Conservation (phyloP, 2,113 vertebrate species). For the Opisthocomus hoazin region DNA sequence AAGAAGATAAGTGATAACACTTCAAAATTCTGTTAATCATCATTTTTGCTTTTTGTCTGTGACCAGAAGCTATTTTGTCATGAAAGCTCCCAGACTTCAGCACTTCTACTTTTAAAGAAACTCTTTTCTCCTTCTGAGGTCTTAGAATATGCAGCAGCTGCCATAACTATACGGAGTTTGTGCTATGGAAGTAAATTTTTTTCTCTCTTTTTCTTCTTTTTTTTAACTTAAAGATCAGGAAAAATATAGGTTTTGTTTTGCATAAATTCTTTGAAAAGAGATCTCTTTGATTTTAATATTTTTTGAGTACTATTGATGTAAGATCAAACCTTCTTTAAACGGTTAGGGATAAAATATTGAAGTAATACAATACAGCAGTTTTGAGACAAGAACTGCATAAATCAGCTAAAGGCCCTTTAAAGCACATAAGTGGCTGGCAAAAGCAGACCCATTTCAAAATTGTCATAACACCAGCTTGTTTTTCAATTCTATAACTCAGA, state of each 20-base stretch:
- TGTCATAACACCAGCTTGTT: conserved; percentile 60
- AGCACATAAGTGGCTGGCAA: conserved; percentile 40
- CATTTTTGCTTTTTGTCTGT: conserved; percentile 14
- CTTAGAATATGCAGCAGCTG: conserved; percentile 19
- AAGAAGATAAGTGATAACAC: not conserved
- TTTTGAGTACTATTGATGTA: conserved; percentile 49
- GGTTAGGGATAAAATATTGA: conserved; percentile 60
- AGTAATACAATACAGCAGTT: conserved; percentile 65
- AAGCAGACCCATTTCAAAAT: conserved; percentile 46
- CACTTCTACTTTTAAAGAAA: not conserved
- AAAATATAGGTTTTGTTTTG: conserved; percentile 45
- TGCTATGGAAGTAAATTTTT: not conserved
- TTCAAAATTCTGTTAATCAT: not conserved
- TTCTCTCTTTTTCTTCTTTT: not conserved
- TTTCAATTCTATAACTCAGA: conserved; percentile 56
- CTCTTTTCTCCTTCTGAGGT: not conserved
- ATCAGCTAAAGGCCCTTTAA: conserved; percentile 59
- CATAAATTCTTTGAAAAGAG: conserved; percentile 47
- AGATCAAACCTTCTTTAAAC: conserved; percentile 63
- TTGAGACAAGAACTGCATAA: conserved; percentile 58
- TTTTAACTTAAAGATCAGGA: not conserved
- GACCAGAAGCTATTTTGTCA: conserved; percentile 21
- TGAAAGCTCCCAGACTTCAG: not conserved
- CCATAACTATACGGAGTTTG: not conserved
- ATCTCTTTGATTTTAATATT: conserved; percentile 63